phyloP scores from a whole-genome alignment of 2,797 vertebrate genomes.

The Tympanoctomys barrerae region DNA sequence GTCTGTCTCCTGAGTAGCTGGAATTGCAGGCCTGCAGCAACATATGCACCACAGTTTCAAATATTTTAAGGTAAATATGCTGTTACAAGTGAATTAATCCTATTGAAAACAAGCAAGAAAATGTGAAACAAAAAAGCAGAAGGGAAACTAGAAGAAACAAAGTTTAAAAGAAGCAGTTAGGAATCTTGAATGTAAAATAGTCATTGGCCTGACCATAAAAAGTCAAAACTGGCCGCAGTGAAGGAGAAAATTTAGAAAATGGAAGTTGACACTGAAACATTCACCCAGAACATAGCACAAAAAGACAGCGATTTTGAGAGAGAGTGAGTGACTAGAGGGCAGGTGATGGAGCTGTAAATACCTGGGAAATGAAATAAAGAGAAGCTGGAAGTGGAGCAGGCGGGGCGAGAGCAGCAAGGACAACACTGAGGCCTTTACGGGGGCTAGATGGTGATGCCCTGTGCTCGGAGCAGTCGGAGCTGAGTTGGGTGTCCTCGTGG shows the following conservation, averaged over 20 bases:
- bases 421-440: background rate
- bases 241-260: slow-evolving; percentile 14
- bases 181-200: background rate
- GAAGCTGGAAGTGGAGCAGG: background rate
- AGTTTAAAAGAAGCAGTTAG: slow-evolving; percentile 28
- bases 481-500: background rate
- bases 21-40: background rate
- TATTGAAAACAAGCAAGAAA: slow-evolving; percentile 27
- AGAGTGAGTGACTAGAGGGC: background rate
- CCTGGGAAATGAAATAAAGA: background rate
- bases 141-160: background rate
- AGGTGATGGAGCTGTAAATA: background rate
- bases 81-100: slow-evolving; percentile 39
- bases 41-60: background rate
- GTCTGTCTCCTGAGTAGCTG: background rate
- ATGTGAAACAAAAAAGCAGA: slow-evolving; percentile 31
- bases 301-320: slow-evolving; percentile 20
- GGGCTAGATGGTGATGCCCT: background rate
- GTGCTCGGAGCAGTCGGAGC: background rate
- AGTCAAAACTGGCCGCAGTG: background rate
- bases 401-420: background rate
- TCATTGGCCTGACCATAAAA: slow-evolving; percentile 8
- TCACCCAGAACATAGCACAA: background rate
- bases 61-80: slow-evolving; percentile 43
- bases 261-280: background rate